phyloP scores from a whole-genome alignment of 2,888 invertebrate genomes.

The Phorcus lineatus region DNA sequence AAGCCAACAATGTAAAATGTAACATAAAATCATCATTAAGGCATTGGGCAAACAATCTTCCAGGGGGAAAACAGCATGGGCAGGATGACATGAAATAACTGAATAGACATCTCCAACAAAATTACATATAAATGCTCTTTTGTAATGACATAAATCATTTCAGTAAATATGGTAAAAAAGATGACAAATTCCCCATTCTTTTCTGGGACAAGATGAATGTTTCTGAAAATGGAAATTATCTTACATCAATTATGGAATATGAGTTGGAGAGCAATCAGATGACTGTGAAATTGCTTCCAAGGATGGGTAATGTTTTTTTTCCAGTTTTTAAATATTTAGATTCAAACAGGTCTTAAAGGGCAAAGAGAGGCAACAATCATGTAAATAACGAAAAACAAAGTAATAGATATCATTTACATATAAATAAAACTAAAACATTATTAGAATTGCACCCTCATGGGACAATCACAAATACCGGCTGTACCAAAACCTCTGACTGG shows the following conservation, averaged over 20 bases:
- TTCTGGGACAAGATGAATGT: neutral
- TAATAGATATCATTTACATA: slow-evolving; percentile 9
- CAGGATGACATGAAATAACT: neutral
- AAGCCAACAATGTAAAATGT: neutral
- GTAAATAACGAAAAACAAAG: slow-evolving; percentile 5
- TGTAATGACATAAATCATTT: no score
- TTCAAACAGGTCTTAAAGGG: neutral
- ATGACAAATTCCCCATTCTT: no score
- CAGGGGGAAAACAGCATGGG: neutral
- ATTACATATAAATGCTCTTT: no score
- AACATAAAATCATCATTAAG: neutral
- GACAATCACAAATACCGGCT: neutral
- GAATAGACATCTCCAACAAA: no score
- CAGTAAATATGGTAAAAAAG: no score
- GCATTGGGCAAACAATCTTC: neutral
- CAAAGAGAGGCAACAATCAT: neutral
- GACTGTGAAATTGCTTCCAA: neutral
- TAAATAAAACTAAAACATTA: slow-evolving; percentile 14
- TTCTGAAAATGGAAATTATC: neutral
- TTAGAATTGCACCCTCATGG: neutral
- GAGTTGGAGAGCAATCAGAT: neutral
- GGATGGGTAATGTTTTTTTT: neutral
- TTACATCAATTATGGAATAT: neutral
- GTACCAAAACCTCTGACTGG: neutral
- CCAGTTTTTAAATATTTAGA: neutral